Percentiles rank a stretch among this genome's conserved stretches.
Evolutionary conservation across 2,797 vertebrate genomes (phyloP).

Genomic region (Leuciscus waleckii): DNA sequence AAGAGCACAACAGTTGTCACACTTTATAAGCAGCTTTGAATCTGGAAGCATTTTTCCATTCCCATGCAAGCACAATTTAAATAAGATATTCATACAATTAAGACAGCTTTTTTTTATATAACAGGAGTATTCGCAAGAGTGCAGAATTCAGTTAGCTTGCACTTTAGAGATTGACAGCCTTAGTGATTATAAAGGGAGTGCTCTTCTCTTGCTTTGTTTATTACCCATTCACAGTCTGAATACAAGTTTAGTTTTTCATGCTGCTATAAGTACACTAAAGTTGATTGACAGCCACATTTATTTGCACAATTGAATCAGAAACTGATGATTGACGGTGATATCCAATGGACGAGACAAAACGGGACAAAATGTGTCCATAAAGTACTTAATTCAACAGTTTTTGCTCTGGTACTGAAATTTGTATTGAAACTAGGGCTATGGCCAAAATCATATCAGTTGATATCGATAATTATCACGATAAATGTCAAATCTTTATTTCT

Average conservation of each 20-base stretch:
- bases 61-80: no score
- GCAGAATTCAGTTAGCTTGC: not conserved
- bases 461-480: not conserved
- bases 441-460: not conserved
- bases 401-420: not conserved
- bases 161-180: not conserved
- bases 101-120: no score
- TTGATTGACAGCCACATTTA: not conserved
- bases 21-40: conserved; percentile 1
- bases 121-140: not conserved
- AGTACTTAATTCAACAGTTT: no score
- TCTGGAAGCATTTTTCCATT: not conserved
- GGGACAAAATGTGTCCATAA: no score
- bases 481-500: not conserved
- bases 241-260: no score
- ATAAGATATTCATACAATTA: not conserved
- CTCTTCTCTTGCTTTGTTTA: not conserved
- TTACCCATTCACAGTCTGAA: no score
- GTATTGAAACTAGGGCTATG: not conserved
- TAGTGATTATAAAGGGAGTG: not conserved
- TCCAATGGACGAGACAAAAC: not conserved
- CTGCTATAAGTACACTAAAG: not conserved
- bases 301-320: not conserved
- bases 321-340: not conserved
- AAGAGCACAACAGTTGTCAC: conserved; percentile 3